phyloP scores from a whole-genome alignment of 2,113 vertebrate species.

The Daubentonia madagascariensis region DNA sequence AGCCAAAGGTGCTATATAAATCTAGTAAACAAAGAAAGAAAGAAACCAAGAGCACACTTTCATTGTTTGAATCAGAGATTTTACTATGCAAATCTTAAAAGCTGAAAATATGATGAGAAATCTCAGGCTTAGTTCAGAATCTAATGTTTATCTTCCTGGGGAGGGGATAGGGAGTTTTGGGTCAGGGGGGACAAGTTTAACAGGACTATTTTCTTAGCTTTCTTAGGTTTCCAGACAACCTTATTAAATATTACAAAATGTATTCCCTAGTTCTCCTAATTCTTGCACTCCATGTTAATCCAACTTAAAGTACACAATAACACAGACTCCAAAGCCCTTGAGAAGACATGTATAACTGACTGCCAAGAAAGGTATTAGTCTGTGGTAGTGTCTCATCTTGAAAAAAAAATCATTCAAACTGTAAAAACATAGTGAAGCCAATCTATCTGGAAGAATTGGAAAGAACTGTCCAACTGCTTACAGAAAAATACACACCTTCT shows the following conservation, averaged over 20 bases:
- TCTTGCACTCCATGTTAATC: neutral
- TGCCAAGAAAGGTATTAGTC: neutral
- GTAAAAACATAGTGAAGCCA: neutral
- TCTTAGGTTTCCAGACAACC: neutral
- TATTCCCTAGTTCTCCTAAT: neutral
- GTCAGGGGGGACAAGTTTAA: neutral
- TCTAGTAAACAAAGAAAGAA: constrained; percentile 47
- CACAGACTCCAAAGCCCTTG: neutral
- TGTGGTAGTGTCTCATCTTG: neutral
- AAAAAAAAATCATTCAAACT: constrained; percentile 23
- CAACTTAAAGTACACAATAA: neutral
- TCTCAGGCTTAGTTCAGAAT: neutral
- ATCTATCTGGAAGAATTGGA: constrained; percentile 5
- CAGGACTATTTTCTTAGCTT: constrained; percentile 28
- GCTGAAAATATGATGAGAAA: neutral
- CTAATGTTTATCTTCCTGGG: neutral
- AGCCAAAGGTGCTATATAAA: constrained; percentile 49
- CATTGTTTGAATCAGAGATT: neutral
- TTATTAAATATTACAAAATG: neutral
- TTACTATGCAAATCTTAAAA: constrained; percentile 48
- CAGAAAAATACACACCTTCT: neutral
- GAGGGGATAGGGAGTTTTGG: neutral
- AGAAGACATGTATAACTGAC: neutral
- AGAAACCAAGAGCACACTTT: neutral
- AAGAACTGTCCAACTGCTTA: neutral